A percentile compares a stretch with the other conserved stretches of the same genome.
These are phyloP conservation scores for Myanophis thanlyinensis DNA, from an alignment of 2,113 vertebrate genomes.

Conservation along the genomic window DNA sequence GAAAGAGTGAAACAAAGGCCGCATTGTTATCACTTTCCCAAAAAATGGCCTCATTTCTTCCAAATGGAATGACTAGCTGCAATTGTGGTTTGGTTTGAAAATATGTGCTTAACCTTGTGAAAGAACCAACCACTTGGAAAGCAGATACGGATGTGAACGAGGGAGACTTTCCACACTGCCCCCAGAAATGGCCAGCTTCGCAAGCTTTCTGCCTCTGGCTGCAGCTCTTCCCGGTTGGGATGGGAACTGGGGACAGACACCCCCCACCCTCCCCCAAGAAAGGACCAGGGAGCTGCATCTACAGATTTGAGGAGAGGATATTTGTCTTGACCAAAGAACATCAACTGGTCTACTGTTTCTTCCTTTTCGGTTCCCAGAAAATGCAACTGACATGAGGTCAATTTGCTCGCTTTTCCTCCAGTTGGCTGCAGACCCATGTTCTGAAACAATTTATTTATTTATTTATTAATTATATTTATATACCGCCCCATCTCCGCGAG, in stretches of 20 bases:
- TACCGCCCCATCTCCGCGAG: too few relatives aligned
- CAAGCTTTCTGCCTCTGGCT: conserved; percentile 29
- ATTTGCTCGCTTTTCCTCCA: not conserved
- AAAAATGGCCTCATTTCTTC: conserved; percentile 53
- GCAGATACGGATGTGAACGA: conserved; percentile 46
- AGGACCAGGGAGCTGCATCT: not conserved
- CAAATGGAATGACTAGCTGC: conserved; percentile 54
- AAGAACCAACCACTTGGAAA: conserved; percentile 63
- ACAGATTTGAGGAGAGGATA: conserved; percentile 7
- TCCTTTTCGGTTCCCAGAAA: conserved; percentile 56
- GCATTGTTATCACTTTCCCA: conserved; percentile 67
- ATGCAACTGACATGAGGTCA: conserved; percentile 37
- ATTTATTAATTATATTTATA: too few relatives aligned
- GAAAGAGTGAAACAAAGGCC: conserved; percentile 55
- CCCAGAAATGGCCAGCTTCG: conserved; percentile 33
- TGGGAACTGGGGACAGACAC: not conserved
- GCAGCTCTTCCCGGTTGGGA: not conserved
- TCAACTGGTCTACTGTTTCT: conserved; percentile 37
- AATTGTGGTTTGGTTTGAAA: conserved; percentile 64
- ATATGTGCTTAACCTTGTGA: conserved; percentile 63
- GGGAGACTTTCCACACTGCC: conserved; percentile 44
- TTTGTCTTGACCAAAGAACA: conserved; percentile 19
- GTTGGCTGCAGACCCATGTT: not conserved
- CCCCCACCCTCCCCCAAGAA: rapidly evolving
- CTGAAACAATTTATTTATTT: not conserved